Percentiles rank a stretch among this genome's conserved stretches.
phyloP scores from a whole-genome alignment of 2,888 invertebrate genomes.

The Dysmachus trigonus region DNA sequence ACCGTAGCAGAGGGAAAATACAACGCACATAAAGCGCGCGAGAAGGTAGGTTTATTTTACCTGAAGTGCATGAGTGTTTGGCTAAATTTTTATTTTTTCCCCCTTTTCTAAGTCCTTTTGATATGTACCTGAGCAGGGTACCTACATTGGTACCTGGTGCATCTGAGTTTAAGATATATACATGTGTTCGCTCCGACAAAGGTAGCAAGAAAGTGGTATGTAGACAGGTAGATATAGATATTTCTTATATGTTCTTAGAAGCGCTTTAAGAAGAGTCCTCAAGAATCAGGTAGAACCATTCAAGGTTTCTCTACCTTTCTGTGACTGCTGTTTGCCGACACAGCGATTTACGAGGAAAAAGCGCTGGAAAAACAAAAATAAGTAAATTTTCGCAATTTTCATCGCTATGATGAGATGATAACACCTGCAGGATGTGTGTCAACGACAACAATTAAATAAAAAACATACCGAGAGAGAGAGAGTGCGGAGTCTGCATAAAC shows the following conservation, averaged over 20 bases:
- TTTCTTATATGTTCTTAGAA: not conserved
- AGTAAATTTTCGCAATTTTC: constrained; percentile 37
- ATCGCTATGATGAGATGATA: not conserved
- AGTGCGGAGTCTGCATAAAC: too few species aligned
- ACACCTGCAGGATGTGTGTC: constrained; percentile 32
- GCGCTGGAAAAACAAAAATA: not conserved
- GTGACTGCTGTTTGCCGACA: not conserved
- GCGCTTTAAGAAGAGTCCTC: constrained; percentile 1
- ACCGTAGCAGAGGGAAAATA: not conserved
- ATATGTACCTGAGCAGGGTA: not conserved
- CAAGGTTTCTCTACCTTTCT: constrained; percentile 9
- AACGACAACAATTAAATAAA: constrained; percentile 29
- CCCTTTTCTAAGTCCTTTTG: not conserved
- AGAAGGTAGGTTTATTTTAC: constrained; percentile 13
- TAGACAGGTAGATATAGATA: not conserved
- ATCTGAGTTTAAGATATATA: not conserved
- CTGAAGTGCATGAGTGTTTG: constrained; percentile 3
- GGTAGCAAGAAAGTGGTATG: not conserved
- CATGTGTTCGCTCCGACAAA: not conserved
- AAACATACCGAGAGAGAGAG: not conserved
- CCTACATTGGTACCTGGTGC: not conserved
- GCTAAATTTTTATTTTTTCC: constrained; percentile 9
- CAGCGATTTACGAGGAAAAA: not conserved
- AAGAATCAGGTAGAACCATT: not conserved
- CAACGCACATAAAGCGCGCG: not conserved